Conservation (phyloP, 2,113 vertebrate genomes). For the Pheucticus melanocephalus region DNA sequence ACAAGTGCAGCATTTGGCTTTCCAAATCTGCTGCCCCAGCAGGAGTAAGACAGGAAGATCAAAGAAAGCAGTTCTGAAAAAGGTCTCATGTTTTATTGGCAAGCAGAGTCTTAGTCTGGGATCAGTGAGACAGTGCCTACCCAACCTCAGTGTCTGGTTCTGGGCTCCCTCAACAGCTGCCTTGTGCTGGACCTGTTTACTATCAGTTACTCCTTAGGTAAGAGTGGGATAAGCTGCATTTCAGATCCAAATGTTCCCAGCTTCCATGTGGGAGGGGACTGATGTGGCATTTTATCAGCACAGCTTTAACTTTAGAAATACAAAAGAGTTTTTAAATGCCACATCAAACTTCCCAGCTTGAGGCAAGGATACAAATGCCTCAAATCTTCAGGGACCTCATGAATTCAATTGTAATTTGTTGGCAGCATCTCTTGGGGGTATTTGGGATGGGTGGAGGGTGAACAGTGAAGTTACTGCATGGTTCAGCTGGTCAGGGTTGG, state of each 20-base stretch:
- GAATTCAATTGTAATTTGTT: not conserved
- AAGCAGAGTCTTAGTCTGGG: not conserved
- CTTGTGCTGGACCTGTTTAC: fast-evolving
- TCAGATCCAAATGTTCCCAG: not conserved
- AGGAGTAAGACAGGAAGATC: not conserved
- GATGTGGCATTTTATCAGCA: not conserved
- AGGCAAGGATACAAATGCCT: not conserved
- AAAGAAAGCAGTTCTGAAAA: not conserved
- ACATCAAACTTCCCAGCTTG: fast-evolving
- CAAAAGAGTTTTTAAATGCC: fast-evolving
- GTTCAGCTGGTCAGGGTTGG: not conserved
- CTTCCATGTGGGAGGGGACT: not conserved
- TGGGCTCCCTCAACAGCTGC: not conserved
- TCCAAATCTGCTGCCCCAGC: not conserved
- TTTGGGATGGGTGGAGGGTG: not conserved
- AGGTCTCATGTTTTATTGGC: not conserved
- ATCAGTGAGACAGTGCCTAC: fast-evolving
- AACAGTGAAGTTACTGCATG: not conserved
- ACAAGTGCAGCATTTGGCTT: not conserved
- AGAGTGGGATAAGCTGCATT: not conserved
- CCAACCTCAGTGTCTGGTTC: not conserved
- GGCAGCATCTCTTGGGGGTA: not conserved
- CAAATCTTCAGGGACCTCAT: fast-evolving
- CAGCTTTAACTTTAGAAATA: not conserved
- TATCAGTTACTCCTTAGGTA: not conserved